Evolutionary conservation across 2,888 invertebrate genomes (phyloP).

Genomic region (Eristalis arbustorum): DNA sequence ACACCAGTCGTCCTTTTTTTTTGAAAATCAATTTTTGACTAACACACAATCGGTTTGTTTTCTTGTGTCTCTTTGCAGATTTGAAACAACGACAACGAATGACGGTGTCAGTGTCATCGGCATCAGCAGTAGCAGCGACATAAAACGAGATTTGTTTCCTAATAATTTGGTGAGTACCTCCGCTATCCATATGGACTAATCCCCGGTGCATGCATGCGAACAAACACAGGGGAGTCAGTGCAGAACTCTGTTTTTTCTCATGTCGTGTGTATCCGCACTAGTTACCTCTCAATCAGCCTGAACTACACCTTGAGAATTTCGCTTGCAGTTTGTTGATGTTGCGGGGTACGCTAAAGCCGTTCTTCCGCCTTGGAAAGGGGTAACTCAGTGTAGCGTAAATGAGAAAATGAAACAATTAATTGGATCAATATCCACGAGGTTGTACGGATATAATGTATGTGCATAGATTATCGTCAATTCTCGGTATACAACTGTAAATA

Average conservation of each 20-base stretch:
- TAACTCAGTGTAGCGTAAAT: slow-evolving; percentile 52
- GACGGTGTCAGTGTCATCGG: slow-evolving; percentile 74
- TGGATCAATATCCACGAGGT: slow-evolving; percentile 37
- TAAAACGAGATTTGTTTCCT: slow-evolving; percentile 55
- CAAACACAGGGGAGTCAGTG: no score
- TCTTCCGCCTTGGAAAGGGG: slow-evolving; percentile 16
- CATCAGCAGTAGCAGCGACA: slow-evolving; percentile 70
- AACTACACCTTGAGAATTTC: slow-evolving; percentile 14
- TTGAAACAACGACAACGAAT: slow-evolving; percentile 73
- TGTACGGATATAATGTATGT: slow-evolving; percentile 32
- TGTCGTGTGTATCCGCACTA: background rate
- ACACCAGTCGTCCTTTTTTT: slow-evolving; percentile 18
- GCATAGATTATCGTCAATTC: slow-evolving; percentile 22
- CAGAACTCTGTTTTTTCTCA: background rate
- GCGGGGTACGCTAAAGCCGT: slow-evolving; percentile 2
- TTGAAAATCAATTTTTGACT: background rate
- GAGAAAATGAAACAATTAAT: slow-evolving; percentile 40
- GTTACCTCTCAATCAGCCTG: background rate
- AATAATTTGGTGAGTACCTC: slow-evolving; percentile 57
- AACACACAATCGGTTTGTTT: slow-evolving; percentile 16
- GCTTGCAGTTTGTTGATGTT: slow-evolving; percentile 20
- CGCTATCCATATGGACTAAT: background rate
- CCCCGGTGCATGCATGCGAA: background rate
- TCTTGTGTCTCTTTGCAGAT: slow-evolving; percentile 72
- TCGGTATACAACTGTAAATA: slow-evolving; percentile 29